Evolutionary conservation across 2,113 vertebrate species (phyloP).

Genomic region (Spermophilus dauricus): DNA sequence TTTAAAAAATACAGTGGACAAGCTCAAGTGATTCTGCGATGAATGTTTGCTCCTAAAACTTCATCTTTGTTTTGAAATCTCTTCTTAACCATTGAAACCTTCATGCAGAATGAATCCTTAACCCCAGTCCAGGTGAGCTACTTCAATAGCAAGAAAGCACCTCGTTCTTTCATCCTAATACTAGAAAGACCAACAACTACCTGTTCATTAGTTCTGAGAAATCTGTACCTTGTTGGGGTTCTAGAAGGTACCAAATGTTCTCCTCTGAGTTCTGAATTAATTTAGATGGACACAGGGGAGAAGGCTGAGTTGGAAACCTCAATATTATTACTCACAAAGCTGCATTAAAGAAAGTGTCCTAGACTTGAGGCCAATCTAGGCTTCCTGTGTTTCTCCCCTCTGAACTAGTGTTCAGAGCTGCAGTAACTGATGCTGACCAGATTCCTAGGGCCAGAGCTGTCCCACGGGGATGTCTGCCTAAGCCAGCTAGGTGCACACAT

Average conservation of each 20-base stretch:
- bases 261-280: background rate
- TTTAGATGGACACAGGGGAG: background rate
- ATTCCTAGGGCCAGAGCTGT: background rate
- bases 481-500: background rate
- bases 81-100: background rate
- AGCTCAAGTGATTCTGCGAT: background rate
- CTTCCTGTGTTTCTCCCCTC: background rate
- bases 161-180: background rate
- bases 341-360: constrained; percentile 2
- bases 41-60: constrained; percentile 30
- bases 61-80: constrained; percentile 47
- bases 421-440: background rate
- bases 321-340: background rate
- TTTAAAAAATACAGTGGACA: background rate
- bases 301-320: background rate
- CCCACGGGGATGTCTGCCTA: background rate
- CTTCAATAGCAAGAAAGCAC: background rate
- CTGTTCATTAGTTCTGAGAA: background rate
- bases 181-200: background rate
- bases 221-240: background rate
- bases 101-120: too few species aligned
- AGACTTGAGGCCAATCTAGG: background rate
- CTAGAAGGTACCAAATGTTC: background rate
- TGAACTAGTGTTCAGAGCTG: background rate
- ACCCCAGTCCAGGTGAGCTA: background rate